Evolutionary conservation across 2,888 invertebrate species (phyloP).

Genomic region (Ischnura elegans): DNA sequence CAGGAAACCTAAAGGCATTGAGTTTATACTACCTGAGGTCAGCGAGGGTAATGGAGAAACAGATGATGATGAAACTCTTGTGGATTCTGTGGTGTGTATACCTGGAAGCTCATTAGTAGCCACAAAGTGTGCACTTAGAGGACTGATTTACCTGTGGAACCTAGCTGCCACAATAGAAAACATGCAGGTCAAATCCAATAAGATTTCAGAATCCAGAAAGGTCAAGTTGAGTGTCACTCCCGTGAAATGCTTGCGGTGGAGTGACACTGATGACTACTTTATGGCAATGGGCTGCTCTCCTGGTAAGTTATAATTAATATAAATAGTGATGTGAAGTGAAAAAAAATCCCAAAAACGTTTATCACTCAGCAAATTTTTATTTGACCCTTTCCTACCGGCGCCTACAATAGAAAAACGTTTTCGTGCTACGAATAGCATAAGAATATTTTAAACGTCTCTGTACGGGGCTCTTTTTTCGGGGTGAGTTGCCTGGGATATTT

Average conservation of each 20-base stretch:
- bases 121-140: constrained; percentile 74
- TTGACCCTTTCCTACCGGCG: no score
- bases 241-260: constrained; percentile 73
- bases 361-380: no score
- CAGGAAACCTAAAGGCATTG: constrained; percentile 7
- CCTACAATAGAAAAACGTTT: no score
- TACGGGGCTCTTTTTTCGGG: no score
- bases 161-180: constrained; percentile 66
- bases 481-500: no score
- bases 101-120: constrained; percentile 72
- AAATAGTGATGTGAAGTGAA: not conserved
- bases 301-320: constrained; percentile 71
- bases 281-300: constrained; percentile 73
- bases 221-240: constrained; percentile 70
- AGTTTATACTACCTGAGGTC: constrained; percentile 16
- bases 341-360: not conserved
- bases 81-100: constrained; percentile 73
- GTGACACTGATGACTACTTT: constrained; percentile 75
- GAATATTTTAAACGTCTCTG: no score
- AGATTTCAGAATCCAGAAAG: not conserved
- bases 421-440: no score
- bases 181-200: not conserved
- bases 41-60: not conserved
- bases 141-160: constrained; percentile 74
- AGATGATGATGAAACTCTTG: constrained; percentile 69